Evolutionary conservation across 2,888 invertebrate genomes (phyloP).

Genomic region (Antheraea assamensis): DNA sequence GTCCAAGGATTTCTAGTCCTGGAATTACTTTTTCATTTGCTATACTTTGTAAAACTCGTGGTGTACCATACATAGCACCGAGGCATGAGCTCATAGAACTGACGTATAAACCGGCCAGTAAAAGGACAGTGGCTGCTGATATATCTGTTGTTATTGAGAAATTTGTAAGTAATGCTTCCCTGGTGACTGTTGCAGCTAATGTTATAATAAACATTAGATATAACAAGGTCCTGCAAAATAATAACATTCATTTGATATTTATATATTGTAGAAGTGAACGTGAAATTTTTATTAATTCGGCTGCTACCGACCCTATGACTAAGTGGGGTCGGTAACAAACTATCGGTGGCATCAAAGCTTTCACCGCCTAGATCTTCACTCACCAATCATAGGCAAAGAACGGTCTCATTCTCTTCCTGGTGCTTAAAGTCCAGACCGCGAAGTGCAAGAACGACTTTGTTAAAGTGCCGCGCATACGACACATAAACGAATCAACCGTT

Average conservation of each 20-base stretch:
- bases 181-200: constrained; percentile 92
- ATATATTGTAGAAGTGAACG: not conserved
- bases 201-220: constrained; percentile 95
- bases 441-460: too few relatives aligned
- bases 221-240: constrained; percentile 87
- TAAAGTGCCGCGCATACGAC: too few relatives aligned
- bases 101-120: constrained; percentile 96
- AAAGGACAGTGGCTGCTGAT: constrained; percentile 89
- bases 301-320: too few relatives aligned
- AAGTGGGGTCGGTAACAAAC: too few relatives aligned
- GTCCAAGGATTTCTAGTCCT: constrained; percentile 91
- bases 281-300: too few relatives aligned
- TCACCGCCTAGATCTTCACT: too few relatives aligned
- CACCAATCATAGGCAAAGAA: too few relatives aligned
- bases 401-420: too few relatives aligned
- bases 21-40: constrained; percentile 98
- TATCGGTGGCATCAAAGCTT: too few relatives aligned
- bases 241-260: not conserved
- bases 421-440: too few relatives aligned
- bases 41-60: constrained; percentile 96
- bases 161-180: constrained; percentile 87
- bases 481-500: too few relatives aligned
- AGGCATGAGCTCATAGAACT: constrained; percentile 97
- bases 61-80: constrained; percentile 98
- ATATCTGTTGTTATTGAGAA: constrained; percentile 97